phyloP scores from a whole-genome alignment of 2,797 vertebrate species.

The Halcyon smyrnensis region DNA sequence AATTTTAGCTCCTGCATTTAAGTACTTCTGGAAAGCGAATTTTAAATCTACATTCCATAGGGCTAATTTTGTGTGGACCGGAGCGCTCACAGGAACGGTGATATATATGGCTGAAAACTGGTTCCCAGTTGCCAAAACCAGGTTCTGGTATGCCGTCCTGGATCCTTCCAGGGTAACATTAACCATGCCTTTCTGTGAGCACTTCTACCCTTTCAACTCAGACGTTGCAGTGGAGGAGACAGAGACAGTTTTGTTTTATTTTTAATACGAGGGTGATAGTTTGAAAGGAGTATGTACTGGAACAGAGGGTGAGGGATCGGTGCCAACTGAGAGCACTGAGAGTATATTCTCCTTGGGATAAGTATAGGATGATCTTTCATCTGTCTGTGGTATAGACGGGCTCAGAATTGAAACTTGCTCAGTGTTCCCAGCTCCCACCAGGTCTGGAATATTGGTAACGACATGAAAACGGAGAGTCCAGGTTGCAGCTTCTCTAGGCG shows the following conservation, averaged over 20 bases:
- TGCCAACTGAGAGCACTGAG: background rate
- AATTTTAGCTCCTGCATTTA: slow-evolving; percentile 15
- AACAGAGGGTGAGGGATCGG: background rate
- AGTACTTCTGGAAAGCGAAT: slow-evolving; percentile 53
- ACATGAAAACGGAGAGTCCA: background rate
- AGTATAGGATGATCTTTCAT: background rate
- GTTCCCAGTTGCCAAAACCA: slow-evolving; percentile 61
- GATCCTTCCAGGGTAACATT: slow-evolving; percentile 51
- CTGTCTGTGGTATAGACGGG: background rate
- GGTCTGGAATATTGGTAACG: background rate
- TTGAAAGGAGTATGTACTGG: background rate
- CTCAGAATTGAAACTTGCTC: background rate
- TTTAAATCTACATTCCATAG: slow-evolving; percentile 41
- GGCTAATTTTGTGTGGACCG: slow-evolving; percentile 54
- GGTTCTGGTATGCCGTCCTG: slow-evolving; percentile 64
- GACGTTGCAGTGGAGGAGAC: background rate
- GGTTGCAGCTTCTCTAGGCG: rapidly evolving
- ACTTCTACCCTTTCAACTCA: slow-evolving; percentile 11
- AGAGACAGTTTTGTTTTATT: background rate
- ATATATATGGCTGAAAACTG: slow-evolving; percentile 58
- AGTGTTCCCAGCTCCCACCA: background rate
- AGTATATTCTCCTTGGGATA: background rate
- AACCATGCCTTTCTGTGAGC: slow-evolving; percentile 30
- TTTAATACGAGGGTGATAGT: background rate
- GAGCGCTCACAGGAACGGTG: slow-evolving; percentile 26